Evolutionary conservation across 1,140 invertebrate species (phyloP), one percentile per base, ranked within the genome.

Genomic region (Drosophila guanche): DNA sequence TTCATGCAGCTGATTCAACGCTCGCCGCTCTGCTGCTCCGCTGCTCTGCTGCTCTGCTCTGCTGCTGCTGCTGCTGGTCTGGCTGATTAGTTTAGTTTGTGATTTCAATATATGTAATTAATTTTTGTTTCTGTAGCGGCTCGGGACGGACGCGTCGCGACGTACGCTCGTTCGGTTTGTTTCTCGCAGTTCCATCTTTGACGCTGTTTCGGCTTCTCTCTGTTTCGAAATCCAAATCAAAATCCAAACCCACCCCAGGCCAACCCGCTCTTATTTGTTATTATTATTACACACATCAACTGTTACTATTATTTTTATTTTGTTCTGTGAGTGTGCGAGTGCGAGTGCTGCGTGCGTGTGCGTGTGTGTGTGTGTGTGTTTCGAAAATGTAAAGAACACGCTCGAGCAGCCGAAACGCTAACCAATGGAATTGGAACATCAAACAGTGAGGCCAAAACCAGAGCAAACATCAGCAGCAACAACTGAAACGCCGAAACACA

Each of bases 31-130:
- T 57, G 33, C 45, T n/a, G n/a, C 33, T 42, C 33, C 42, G 20
- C 22, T 37, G 60, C 45, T 25, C 4, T 12, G 70, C 74, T 73
- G 41, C 55, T 70, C 27, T 45, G 52, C 46, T 27, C 7, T n/a
- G 71, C 74, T 37, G n/a, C 33, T 73, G 46, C 51, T 71, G 4
- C 10, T n/a, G 68, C 62, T 65, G 40, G 81, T 63, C 74, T 80
- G 81, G 76, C 81, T 85, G 80, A 85, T 85, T 85, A 85, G 80
- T 85, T 85, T 85, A 85, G 80, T 85, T 85, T 85, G 77, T 85
- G 81, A 85, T 85, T 85, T 85, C 81, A 85, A 85, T 85, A 85
- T 85, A 75, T 67, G 71, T 75, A 85, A 85, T 85, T 84, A 84
- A 84, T 84, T 84, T 84, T 79, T 84, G 80, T 84, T 85, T 86